Conservation (phyloP, 2,888 invertebrate species). For the Oasisia sp. region DNA sequence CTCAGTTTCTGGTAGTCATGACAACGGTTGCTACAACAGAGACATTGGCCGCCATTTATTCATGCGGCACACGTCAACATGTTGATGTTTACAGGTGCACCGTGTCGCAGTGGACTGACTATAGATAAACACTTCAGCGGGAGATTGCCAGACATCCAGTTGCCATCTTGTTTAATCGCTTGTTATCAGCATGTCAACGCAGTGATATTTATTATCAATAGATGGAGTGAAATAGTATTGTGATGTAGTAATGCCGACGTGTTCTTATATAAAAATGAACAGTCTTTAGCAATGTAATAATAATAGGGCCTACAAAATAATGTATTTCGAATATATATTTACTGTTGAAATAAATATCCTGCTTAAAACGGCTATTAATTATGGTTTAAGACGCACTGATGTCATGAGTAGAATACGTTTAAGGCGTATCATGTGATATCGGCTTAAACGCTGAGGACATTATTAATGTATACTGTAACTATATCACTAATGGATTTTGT, state of each 20-base stretch:
- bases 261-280: neutral
- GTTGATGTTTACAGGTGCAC: neutral
- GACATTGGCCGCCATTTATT: neutral
- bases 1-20: conserved; percentile 56
- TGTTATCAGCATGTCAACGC: neutral
- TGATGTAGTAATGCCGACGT: neutral
- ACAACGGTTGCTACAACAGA: neutral
- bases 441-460: neutral
- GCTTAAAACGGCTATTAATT: neutral
- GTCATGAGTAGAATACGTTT: neutral
- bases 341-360: neutral
- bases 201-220: neutral
- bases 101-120: neutral
- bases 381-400: neutral
- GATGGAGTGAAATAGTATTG: neutral
- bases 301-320: neutral
- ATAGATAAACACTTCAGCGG: neutral
- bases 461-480: no score
- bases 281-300: neutral
- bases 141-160: neutral
- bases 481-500: no score
- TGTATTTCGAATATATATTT: neutral
- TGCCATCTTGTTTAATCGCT: neutral
- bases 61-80: neutral
- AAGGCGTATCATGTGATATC: neutral